Base-by-base conservation (phyloP, 2,888 invertebrate genomes). In the Tuta absoluta region DNA sequence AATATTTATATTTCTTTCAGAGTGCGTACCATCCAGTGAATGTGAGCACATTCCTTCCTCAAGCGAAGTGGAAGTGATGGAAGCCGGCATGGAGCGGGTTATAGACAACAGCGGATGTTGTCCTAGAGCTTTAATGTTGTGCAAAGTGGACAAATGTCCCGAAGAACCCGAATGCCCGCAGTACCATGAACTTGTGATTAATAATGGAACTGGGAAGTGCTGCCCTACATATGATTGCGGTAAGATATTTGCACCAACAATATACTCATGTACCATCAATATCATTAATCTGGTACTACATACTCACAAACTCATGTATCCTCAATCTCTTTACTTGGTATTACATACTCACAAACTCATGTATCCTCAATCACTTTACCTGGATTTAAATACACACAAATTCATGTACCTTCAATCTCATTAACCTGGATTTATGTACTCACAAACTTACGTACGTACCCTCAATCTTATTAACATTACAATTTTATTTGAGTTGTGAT, bases 1-100 rank as follows among this genome's bases (percentile, higher is more conserved):
- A n/a, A n/a, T n/a, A n/a, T n/a, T n/a, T n/a, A n/a, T n/a, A n/a
- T n/a, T n/a, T n/a, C n/a, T n/a, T n/a, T n/a, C 71, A 95, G 96
- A 95, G 86, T 97, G 97, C 76, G 94, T 94, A 76, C 95, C 95
- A 0, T 81, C 89, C 4, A 93, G 94, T 53, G 94, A 96, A 69
- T 97, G 97, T 76, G 93, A 93, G 7, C 78, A 81, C 0, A 73
- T 93, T 1, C 81, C 84, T 0, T 73, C 79, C 1, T 81, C 83
- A 67, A 87, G 73, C 68, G 92, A 91, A 63, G 82, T 90, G 17
- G 87, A 89, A 60, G 80, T 90, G 33, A 72, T 95, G 21, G 92
- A 93, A 69, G 92, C 93, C 0, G 96, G 96, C 19, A 94, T 94
- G 85, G 91, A 92, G 67, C 85, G 93, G 0, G 68, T 80, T 1